Conservation (phyloP, 2,888 invertebrate species). For the Galerucella pusilla region DNA sequence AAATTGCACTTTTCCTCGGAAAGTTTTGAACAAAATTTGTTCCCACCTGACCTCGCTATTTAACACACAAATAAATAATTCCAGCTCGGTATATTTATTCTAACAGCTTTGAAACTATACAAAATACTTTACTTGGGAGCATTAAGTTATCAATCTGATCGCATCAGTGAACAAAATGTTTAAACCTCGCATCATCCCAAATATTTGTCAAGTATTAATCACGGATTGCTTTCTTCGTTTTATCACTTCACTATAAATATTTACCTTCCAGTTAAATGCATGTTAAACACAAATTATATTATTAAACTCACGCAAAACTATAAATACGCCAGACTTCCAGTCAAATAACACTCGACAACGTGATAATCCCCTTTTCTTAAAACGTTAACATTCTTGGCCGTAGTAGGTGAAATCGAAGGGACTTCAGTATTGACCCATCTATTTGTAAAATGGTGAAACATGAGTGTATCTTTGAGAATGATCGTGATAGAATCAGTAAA, state of each 20-base stretch:
- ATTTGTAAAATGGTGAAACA: too few species aligned
- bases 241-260: background rate
- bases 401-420: background rate
- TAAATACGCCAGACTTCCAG: slow-evolving; percentile 3
- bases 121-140: background rate
- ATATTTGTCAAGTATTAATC: background rate
- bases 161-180: background rate
- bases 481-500: too few species aligned
- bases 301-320: background rate
- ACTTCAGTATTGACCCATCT: background rate
- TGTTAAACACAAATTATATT: background rate
- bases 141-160: background rate
- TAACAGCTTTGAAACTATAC: background rate
- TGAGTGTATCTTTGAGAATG: too few species aligned
- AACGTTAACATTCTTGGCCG: slow-evolving; percentile 1
- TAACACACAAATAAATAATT: background rate
- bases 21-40: too few species aligned
- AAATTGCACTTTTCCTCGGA: too few species aligned
- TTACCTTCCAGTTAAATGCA: background rate
- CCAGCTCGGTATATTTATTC: background rate
- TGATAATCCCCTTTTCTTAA: slow-evolving; percentile 4
- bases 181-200: background rate
- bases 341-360: slow-evolving; percentile 2
- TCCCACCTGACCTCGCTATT: too few species aligned
- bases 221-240: background rate